phyloP scores from a whole-genome alignment of 2,797 vertebrate species.

The Etheostoma nigrum region DNA sequence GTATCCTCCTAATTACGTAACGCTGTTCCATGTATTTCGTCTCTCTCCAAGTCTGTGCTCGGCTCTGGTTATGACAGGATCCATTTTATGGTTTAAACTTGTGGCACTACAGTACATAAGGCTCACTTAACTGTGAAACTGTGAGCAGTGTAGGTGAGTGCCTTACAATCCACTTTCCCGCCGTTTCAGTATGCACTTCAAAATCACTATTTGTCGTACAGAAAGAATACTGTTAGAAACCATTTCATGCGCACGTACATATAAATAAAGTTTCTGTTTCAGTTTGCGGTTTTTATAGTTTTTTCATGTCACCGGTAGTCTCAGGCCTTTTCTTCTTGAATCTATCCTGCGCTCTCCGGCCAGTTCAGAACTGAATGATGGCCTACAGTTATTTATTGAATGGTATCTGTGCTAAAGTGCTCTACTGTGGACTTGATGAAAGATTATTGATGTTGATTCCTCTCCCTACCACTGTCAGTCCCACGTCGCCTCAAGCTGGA shows the following conservation, averaged over 20 bases:
- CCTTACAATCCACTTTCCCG: background rate
- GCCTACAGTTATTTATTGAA: conserved; percentile 86
- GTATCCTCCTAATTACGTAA: no score
- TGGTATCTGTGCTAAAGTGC: conserved; percentile 78
- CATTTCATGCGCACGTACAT: background rate
- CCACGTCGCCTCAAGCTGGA: conserved; percentile 73
- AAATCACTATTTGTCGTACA: background rate
- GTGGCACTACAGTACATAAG: background rate
- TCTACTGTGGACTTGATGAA: conserved; percentile 83
- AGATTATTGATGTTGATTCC: conserved; percentile 89
- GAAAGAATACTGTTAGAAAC: background rate
- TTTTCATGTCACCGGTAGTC: conserved; percentile 14
- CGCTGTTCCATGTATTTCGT: no score
- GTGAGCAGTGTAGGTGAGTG: background rate
- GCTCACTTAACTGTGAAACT: background rate
- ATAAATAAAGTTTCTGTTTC: background rate
- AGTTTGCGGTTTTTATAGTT: conserved; percentile 13
- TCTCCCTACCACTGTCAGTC: conserved; percentile 80
- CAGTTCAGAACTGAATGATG: conserved; percentile 78
- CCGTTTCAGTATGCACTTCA: background rate
- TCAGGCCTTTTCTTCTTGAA: conserved; percentile 31
- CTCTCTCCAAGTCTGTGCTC: no score
- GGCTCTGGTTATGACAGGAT: background rate
- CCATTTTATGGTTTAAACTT: background rate
- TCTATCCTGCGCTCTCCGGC: conserved; percentile 46